Evolutionary conservation across 64 coral and sea anemone species (phyloP).

Genomic region (Hydrozoanthus tunicans): DNA sequence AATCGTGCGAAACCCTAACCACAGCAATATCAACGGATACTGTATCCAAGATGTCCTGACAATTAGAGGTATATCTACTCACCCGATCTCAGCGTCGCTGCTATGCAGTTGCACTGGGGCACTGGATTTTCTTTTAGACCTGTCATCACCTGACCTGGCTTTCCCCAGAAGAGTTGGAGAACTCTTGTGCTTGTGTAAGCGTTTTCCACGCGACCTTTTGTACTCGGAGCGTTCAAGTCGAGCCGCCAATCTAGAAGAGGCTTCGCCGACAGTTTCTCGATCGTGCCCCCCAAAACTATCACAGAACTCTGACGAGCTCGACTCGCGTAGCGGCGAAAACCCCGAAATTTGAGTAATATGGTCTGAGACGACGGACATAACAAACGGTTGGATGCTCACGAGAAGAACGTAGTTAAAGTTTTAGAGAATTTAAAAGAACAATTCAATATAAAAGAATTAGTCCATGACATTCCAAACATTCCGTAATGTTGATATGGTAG

Average conservation of each 20-base stretch:
- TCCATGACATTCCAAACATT: conserved; percentile 37
- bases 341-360: conserved; percentile 50
- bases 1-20: too few species aligned
- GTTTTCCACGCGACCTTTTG: conserved; percentile 84
- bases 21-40: too few species aligned
- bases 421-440: not conserved
- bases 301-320: conserved; percentile 65
- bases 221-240: conserved; percentile 86
- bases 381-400: conserved; percentile 7
- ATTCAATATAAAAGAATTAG: conserved; percentile 4
- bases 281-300: conserved; percentile 56
- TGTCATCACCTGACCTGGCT: conserved; percentile 29
- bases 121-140: conserved; percentile 44
- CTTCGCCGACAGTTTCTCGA: conserved; percentile 24
- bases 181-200: conserved; percentile 44
- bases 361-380: conserved; percentile 68
- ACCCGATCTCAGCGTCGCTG: conserved; percentile 30
- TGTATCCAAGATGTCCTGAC: too few species aligned
- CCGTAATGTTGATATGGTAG: conserved; percentile 6
- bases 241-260: conserved; percentile 79
- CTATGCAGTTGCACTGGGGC: conserved; percentile 7
- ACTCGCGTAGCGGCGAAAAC: conserved; percentile 60
- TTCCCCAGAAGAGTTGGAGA: conserved; percentile 48
- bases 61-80: not conserved
- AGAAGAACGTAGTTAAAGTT: conserved; percentile 43